Percentiles rank a stretch among this genome's conserved stretches.
Conservation (phyloP, 2,888 invertebrate genomes). For the Lochmaea capreae region DNA sequence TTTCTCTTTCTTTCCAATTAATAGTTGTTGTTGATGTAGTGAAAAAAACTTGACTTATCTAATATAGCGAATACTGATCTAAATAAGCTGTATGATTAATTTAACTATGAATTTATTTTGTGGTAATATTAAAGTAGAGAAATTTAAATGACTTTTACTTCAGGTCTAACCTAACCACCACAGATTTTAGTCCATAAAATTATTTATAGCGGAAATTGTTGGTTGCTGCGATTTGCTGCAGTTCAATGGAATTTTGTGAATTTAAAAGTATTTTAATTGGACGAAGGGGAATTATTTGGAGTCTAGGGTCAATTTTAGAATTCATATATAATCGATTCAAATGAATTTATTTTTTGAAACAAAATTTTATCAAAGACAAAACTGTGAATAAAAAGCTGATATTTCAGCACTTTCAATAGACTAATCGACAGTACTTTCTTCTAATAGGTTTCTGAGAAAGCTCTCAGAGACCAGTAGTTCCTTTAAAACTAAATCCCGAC, state of each 20-base stretch:
- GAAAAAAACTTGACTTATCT: background rate
- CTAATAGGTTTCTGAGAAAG: no score
- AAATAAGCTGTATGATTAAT: background rate
- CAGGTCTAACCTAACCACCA: background rate
- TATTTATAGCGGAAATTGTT: constrained; percentile 4
- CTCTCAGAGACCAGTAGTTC: no score
- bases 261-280: background rate
- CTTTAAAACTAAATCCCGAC: no score
- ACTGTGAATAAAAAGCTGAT: no score
- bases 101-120: constrained; percentile 6
- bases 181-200: constrained; percentile 18
- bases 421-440: no score
- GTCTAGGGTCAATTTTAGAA: no score
- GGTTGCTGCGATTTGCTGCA: background rate
- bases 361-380: no score
- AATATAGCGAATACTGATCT: background rate
- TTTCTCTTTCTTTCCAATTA: background rate
- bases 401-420: no score
- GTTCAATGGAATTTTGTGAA: background rate
- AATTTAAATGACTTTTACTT: constrained; percentile 17
- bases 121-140: background rate
- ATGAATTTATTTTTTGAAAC: no score
- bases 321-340: no score
- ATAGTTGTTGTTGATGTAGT: background rate
- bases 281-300: no score